phyloP scores from a whole-genome alignment of 2,113 vertebrate genomes.

The Corythoichthys haematopterus region DNA sequence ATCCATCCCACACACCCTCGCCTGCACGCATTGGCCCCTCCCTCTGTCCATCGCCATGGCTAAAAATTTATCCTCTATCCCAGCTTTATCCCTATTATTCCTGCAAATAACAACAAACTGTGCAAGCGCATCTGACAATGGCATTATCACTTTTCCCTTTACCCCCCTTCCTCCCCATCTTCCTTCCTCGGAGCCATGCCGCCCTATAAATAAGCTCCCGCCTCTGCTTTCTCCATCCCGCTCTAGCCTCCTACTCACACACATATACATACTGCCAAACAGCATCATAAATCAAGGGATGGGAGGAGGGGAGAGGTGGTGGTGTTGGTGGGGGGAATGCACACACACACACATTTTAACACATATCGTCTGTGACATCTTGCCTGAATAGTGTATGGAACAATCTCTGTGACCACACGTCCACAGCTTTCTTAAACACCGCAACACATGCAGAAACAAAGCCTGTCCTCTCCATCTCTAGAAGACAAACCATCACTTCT shows the following conservation, averaged over 20 bases:
- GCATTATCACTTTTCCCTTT: slow-evolving; percentile 32
- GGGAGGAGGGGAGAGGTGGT: slow-evolving; percentile 33
- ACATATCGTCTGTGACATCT: slow-evolving; percentile 55
- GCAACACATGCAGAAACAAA: slow-evolving; percentile 4
- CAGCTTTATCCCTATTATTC: slow-evolving; percentile 33
- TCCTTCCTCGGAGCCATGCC: slow-evolving; percentile 19
- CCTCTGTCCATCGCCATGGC: slow-evolving; percentile 46
- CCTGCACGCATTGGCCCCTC: slow-evolving; percentile 43
- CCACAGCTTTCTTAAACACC: slow-evolving; percentile 24
- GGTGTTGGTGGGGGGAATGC: slow-evolving; percentile 36
- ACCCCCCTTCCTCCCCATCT: slow-evolving; percentile 36
- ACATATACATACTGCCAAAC: slow-evolving; percentile 68
- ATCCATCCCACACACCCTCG: slow-evolving; percentile 46
- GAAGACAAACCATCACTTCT: slow-evolving; percentile 30
- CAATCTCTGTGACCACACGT: slow-evolving; percentile 31
- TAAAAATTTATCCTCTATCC: slow-evolving; percentile 47
- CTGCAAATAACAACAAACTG: slow-evolving; percentile 53
- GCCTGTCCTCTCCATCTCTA: not conserved
- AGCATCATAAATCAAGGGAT: slow-evolving; percentile 75
- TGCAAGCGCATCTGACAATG: slow-evolving; percentile 41
- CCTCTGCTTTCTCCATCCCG: slow-evolving; percentile 53
- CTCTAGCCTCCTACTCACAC: slow-evolving; percentile 59
- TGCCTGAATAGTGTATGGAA: slow-evolving; percentile 17
- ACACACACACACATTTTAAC: slow-evolving; percentile 55
- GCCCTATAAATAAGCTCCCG: slow-evolving; percentile 26